Evolutionary conservation across 1,140 invertebrate species (phyloP).

Genomic region (Wasmannia auropunctata): DNA sequence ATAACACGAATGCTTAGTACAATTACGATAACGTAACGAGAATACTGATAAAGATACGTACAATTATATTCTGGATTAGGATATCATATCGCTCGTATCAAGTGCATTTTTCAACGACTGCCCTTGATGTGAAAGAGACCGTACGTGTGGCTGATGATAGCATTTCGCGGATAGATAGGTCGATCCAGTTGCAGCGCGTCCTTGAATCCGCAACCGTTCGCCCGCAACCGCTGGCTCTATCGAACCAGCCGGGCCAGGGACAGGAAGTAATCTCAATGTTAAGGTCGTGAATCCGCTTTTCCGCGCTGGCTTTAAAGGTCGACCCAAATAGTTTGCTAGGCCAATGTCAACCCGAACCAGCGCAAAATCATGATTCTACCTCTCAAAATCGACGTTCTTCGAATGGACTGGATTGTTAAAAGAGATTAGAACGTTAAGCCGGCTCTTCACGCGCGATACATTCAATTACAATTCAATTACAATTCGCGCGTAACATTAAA

Average conservation of each 20-base stretch:
- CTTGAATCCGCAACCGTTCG: slow-evolving; percentile 68
- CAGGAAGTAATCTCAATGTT: slow-evolving; percentile 79
- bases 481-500: no score
- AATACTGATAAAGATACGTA: neutral
- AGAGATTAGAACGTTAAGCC: neutral
- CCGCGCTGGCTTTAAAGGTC: neutral
- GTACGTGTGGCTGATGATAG: neutral
- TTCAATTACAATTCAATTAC: neutral
- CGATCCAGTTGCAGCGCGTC: slow-evolving; percentile 70
- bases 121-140: neutral
- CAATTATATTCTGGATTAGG: neutral
- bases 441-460: neutral
- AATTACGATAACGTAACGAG: neutral
- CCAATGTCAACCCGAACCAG: neutral
- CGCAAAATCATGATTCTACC: neutral
- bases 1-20: neutral
- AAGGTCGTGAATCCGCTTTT: slow-evolving; percentile 70
- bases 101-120: neutral
- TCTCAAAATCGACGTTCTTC: neutral
- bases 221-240: slow-evolving; percentile 77
- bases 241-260: slow-evolving; percentile 79
- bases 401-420: neutral
- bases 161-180: slow-evolving; percentile 53
- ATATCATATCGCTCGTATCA: neutral
- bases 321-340: neutral